These are phyloP conservation scores for Rattus rattus DNA, from an alignment of 2,113 vertebrate genomes.

Conservation along the genomic window DNA sequence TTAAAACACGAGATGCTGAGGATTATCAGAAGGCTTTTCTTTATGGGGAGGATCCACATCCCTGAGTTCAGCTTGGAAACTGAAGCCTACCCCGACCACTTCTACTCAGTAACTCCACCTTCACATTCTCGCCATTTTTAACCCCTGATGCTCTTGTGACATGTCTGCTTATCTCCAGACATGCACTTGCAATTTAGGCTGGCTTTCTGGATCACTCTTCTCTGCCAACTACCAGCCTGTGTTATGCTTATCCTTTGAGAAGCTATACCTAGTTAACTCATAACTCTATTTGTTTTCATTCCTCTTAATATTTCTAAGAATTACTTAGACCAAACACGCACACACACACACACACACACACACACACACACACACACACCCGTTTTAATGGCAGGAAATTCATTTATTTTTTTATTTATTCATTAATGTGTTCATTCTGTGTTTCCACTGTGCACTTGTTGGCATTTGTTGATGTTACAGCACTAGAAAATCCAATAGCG, in stretches of 20 bases:
- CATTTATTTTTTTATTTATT: background rate
- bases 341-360: no score
- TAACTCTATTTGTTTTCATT: background rate
- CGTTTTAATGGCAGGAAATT: background rate
- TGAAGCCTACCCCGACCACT: background rate
- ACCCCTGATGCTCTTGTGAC: background rate
- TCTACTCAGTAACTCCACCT: background rate
- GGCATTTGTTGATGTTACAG: background rate
- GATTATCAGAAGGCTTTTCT: background rate
- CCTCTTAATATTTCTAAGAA: background rate
- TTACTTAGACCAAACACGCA: background rate
- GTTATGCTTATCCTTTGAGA: background rate
- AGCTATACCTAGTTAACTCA: background rate
- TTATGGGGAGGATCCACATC: background rate
- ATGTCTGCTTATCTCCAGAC: background rate
- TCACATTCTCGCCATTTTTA: background rate
- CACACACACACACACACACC: no score
- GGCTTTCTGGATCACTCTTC: background rate
- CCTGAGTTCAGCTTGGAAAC: background rate
- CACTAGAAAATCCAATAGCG: background rate
- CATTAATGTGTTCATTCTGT: background rate
- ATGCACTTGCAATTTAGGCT: background rate
- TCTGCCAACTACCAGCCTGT: background rate
- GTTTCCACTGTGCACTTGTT: background rate
- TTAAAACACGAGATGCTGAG: background rate